Percentiles rank a stretch among this genome's conserved stretches.
phyloP scores from a whole-genome alignment of 2,797 vertebrate species.

The Apodemus agrarius region DNA sequence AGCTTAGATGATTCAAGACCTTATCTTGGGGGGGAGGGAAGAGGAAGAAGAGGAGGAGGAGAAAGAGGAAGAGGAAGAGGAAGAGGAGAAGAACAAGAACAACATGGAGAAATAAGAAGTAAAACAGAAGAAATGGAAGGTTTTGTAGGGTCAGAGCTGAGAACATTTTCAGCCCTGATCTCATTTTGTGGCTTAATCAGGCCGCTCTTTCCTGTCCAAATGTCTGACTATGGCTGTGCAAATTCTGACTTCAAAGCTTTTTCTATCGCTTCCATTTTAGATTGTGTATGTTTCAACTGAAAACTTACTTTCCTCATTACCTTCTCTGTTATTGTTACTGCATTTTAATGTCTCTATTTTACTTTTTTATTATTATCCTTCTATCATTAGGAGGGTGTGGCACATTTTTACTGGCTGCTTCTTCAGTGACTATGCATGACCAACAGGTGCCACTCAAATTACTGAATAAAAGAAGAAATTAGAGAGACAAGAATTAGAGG shows the following conservation, averaged over 20 bases:
- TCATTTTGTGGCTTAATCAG: neutral
- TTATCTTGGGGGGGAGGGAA: no score
- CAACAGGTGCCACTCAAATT: neutral
- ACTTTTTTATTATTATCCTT: neutral
- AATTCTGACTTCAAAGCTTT: neutral
- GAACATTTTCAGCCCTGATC: neutral
- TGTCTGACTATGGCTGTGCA: neutral
- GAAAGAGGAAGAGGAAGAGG: fast-evolving
- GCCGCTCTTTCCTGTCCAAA: neutral
- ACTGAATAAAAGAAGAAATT: neutral
- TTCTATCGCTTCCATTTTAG: neutral
- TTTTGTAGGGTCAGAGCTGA: neutral
- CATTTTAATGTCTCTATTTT: slow-evolving; percentile 32
- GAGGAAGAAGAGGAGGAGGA: no score
- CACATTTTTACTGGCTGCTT: neutral
- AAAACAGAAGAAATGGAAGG: neutral
- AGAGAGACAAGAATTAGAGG: neutral
- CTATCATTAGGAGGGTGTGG: neutral
- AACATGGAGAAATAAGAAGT: neutral
- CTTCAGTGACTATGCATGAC: neutral
- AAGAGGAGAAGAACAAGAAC: fast-evolving
- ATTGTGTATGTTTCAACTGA: neutral
- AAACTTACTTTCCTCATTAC: neutral
- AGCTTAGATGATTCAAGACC: neutral
- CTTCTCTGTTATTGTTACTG: neutral